Evolutionary conservation across 2,113 vertebrate genomes (phyloP).

Genomic region (Colistium nudipinnis): DNA sequence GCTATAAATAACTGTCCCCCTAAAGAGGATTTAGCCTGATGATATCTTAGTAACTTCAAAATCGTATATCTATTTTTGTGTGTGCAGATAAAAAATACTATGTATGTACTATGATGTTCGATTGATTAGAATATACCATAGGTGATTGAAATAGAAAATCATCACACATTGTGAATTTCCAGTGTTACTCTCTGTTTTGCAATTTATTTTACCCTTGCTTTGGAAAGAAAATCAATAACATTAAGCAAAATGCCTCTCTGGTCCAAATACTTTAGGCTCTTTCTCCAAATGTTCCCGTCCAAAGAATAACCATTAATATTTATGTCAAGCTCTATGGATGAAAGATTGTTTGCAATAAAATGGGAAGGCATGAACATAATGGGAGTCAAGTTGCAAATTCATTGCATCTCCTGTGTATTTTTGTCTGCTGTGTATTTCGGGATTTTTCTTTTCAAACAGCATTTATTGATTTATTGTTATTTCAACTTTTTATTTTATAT

Average conservation of each 20-base stretch:
- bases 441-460: no score
- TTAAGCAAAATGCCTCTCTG: conserved; percentile 52
- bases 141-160: not conserved
- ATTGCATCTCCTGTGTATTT: no score
- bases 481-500: no score
- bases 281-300: conserved; percentile 5
- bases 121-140: no score
- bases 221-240: conserved; percentile 73
- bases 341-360: conserved; percentile 43
- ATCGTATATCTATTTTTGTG: no score
- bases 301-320: conserved; percentile 69
- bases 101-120: no score
- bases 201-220: conserved; percentile 24
- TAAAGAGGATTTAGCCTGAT: not conserved
- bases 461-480: no score
- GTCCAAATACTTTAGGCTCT: conserved; percentile 32
- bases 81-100: no score
- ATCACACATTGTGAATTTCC: conserved; percentile 3
- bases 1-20: not conserved
- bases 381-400: conserved; percentile 1
- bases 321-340: conserved; percentile 32
- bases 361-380: conserved; percentile 13
- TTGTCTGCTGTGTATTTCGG: no score
- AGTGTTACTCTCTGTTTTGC: conserved; percentile 19
- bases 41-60: no score